Percentiles rank a stretch among this genome's conserved stretches.
phyloP scores from a whole-genome alignment of 2,113 vertebrate genomes.

The Trematocara nigrifrons region DNA sequence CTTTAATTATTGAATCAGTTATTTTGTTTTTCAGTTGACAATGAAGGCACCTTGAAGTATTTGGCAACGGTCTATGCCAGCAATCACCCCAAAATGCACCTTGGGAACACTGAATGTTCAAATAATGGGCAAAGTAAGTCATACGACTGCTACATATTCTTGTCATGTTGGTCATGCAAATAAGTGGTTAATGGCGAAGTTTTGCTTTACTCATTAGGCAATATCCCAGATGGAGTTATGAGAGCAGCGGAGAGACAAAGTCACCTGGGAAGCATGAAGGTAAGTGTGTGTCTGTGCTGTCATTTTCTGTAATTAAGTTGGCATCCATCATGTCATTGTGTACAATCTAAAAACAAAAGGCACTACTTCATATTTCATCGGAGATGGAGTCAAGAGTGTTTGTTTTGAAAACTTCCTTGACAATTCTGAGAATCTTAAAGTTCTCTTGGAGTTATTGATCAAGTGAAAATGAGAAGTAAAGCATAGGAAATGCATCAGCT shows the following conservation, averaged over 20 bases:
- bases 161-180: background rate
- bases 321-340: background rate
- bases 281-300: slow-evolving; percentile 28
- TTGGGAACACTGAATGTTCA: slow-evolving; percentile 84
- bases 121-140: slow-evolving; percentile 85
- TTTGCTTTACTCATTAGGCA: slow-evolving; percentile 31
- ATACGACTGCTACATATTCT: background rate
- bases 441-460: background rate
- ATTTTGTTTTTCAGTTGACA: slow-evolving; percentile 76
- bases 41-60: slow-evolving; percentile 89
- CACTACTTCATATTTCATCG: background rate
- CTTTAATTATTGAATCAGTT: background rate
- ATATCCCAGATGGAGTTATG: slow-evolving; percentile 79
- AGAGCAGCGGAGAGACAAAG: slow-evolving; percentile 90
- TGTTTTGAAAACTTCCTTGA: background rate
- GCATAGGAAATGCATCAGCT: background rate
- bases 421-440: background rate
- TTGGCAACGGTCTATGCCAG: slow-evolving; percentile 89
- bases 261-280: slow-evolving; percentile 98
- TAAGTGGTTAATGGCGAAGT: background rate
- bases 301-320: background rate
- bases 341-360: background rate
- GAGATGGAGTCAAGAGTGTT: background rate
- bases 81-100: slow-evolving; percentile 90
- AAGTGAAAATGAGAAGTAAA: background rate